Conservation (phyloP, 1,140 invertebrate genomes). For the Steinernema feltiae region DNA sequence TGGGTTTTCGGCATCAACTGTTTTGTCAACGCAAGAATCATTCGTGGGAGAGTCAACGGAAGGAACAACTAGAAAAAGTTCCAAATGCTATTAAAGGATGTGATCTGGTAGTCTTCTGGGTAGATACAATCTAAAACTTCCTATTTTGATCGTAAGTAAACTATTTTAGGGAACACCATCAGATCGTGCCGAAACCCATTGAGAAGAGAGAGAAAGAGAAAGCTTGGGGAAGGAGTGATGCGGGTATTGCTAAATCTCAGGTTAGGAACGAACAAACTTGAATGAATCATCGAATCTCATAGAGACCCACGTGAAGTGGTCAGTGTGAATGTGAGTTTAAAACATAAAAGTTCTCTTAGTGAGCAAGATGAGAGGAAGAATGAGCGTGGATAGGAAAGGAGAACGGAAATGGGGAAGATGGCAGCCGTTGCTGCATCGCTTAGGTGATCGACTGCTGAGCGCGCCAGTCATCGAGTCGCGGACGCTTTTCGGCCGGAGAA, state of each 20-base stretch:
- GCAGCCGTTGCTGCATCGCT: neutral
- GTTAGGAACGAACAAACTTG: neutral
- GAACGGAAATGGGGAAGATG: neutral
- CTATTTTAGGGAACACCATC: neutral
- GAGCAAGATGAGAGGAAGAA: constrained; percentile 5
- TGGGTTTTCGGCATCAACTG: neutral
- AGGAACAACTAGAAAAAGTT: neutral
- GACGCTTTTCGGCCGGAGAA: constrained; percentile 49
- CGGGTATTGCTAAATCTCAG: constrained; percentile 9
- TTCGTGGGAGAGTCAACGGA: too few relatives aligned
- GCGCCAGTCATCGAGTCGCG: constrained; percentile 43
- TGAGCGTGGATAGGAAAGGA: neutral
- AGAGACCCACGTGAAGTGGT: neutral
- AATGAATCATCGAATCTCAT: neutral
- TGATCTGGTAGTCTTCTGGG: neutral
- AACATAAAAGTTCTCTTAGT: neutral
- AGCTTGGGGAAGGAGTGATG: neutral
- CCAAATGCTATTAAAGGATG: neutral
- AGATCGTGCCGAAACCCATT: neutral
- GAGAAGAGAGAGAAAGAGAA: neutral
- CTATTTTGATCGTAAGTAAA: neutral
- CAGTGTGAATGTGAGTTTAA: neutral
- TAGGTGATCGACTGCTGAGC: constrained; percentile 4
- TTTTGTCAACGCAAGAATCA: neutral
- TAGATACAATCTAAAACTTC: neutral